phyloP scores from a whole-genome alignment of 2,113 vertebrate genomes.

The Hystrix brachyura region DNA sequence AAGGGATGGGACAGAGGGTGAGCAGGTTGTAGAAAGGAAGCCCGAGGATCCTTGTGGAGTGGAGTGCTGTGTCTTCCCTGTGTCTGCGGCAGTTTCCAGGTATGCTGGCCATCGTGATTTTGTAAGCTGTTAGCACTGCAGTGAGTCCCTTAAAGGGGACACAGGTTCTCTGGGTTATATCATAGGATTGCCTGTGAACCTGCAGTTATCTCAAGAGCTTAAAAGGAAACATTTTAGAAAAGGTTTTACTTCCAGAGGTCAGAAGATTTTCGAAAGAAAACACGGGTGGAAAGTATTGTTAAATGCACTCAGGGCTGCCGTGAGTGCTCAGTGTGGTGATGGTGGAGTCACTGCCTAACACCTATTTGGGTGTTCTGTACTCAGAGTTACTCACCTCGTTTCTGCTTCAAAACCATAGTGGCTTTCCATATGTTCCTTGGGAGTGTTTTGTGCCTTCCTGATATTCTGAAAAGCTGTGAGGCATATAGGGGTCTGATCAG shows the following conservation, averaged over 20 bases:
- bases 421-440: background rate
- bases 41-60: rapidly evolving
- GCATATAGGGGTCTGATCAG: too few species aligned
- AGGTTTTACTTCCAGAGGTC: background rate
- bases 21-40: background rate
- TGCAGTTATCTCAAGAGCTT: background rate
- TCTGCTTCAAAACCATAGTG: background rate
- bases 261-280: background rate
- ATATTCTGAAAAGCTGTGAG: rapidly evolving
- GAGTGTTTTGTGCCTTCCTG: background rate
- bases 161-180: background rate
- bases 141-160: background rate
- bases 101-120: background rate
- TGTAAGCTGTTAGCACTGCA: background rate
- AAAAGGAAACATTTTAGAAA: background rate
- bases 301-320: background rate
- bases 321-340: background rate
- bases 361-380: background rate
- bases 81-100: background rate
- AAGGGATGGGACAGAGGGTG: background rate
- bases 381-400: background rate
- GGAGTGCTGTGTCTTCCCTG: too few species aligned
- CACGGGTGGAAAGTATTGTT: background rate
- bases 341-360: background rate
- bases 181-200: background rate